A percentile compares a stretch with the other conserved stretches of the same genome.
phyloP scores from a whole-genome alignment of 2,797 vertebrate genomes.

The Cuculus canorus region DNA sequence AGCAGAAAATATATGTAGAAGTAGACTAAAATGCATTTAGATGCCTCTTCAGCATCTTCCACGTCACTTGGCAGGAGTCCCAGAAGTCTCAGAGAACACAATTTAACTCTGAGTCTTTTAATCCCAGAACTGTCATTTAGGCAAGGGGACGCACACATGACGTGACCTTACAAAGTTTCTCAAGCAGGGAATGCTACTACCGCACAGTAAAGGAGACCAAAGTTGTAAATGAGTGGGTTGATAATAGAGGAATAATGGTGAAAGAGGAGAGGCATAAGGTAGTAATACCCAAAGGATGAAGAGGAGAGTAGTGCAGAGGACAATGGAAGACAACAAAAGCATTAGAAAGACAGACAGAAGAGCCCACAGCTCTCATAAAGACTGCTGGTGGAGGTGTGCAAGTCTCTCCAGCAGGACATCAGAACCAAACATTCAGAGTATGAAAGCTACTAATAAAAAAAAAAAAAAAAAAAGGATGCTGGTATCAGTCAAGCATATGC shows the following conservation, averaged over 20 bases:
- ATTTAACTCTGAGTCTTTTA: not conserved
- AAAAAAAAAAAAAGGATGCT: not conserved
- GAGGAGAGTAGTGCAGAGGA: not conserved
- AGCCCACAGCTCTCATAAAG: not conserved
- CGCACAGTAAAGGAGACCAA: not conserved
- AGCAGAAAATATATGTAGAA: not conserved
- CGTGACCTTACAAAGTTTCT: not conserved
- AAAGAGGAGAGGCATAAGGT: not conserved
- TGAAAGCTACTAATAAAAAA: not conserved
- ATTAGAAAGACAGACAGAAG: not conserved
- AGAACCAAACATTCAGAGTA: not conserved
- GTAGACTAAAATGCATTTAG: not conserved
- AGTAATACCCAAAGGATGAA: not conserved
- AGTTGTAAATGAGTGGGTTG: not conserved
- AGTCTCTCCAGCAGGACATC: not conserved
- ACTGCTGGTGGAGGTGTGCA: not conserved
- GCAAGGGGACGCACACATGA: not conserved
- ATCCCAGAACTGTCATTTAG: not conserved
- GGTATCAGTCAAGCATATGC: not conserved
- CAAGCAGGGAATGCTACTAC: not conserved
- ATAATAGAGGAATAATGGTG: not conserved
- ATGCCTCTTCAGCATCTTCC: not conserved
- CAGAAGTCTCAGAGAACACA: not conserved
- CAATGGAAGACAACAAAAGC: not conserved
- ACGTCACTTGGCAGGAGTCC: not conserved